Conservation (phyloP, 2,113 vertebrate genomes). For the Microcebus tavaratra region DNA sequence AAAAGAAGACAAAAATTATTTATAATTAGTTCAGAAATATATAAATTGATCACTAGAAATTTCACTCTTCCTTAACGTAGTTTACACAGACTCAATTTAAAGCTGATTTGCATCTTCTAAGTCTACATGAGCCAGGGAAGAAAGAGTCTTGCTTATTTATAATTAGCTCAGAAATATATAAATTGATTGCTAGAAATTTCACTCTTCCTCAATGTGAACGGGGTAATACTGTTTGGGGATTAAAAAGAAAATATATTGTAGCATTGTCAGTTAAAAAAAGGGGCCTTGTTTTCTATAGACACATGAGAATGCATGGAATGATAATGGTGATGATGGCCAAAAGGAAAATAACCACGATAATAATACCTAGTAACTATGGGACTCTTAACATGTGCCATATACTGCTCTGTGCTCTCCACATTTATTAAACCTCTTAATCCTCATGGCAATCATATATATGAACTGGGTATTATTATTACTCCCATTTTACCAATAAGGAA, state of each 20-base stretch:
- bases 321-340: not conserved
- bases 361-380: not conserved
- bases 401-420: not conserved
- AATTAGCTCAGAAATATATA: too few relatives aligned
- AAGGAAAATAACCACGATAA: not conserved
- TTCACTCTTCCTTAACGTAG: conserved; percentile 11
- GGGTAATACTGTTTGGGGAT: conserved; percentile 50
- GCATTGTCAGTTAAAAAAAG: not conserved
- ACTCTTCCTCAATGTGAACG: not conserved
- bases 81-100: conserved; percentile 54
- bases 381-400: not conserved
- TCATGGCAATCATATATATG: not conserved
- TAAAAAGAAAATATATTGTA: conserved; percentile 51
- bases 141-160: not conserved
- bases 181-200: too few relatives aligned
- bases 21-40: conserved; percentile 27
- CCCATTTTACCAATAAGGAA: not conserved
- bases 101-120: conserved; percentile 58
- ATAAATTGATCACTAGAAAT: not conserved
- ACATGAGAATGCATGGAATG: not conserved
- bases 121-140: not conserved
- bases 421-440: not conserved
- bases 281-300: not conserved
- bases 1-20: not conserved
- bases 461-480: not conserved